A percentile compares a stretch with the other conserved stretches of the same genome.
These are phyloP conservation scores for Barnardius zonarius DNA, from an alignment of 2,113 vertebrate species.

Conservation along the genomic window DNA sequence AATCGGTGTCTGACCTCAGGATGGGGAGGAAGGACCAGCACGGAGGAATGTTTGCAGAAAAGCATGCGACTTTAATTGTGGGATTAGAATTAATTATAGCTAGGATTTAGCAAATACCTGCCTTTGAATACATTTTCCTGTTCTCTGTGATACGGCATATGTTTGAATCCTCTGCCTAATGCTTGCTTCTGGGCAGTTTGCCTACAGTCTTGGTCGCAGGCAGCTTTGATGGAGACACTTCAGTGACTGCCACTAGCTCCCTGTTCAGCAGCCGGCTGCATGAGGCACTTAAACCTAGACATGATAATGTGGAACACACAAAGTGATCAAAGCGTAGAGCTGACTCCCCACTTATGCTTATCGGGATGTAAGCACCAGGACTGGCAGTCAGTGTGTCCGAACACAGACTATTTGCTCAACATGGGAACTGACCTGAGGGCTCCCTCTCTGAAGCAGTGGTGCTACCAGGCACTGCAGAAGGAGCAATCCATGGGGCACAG, in stretches of 20 bases:
- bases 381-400: rapidly evolving
- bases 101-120: conserved; percentile 52
- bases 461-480: background rate
- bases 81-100: conserved; percentile 53
- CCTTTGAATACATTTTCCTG: conserved; percentile 11
- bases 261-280: rapidly evolving
- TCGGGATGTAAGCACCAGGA: rapidly evolving
- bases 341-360: background rate
- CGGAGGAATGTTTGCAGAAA: conserved; percentile 13
- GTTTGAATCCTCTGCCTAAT: conserved; percentile 7
- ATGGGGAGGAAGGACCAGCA: background rate
- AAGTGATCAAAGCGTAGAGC: background rate
- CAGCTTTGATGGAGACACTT: background rate
- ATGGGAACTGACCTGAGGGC: background rate
- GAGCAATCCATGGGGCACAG: background rate
- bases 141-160: background rate
- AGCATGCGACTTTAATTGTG: conserved; percentile 32
- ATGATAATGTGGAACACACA: background rate
- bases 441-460: background rate
- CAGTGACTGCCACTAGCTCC: background rate
- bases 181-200: conserved; percentile 8
- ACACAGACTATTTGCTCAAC: background rate
- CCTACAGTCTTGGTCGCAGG: conserved; percentile 20
- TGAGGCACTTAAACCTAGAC: rapidly evolving
- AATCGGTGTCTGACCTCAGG: rapidly evolving